Base-by-base conservation (phyloP, 2,113 vertebrate genomes). In the Festucalex cinctus region DNA sequence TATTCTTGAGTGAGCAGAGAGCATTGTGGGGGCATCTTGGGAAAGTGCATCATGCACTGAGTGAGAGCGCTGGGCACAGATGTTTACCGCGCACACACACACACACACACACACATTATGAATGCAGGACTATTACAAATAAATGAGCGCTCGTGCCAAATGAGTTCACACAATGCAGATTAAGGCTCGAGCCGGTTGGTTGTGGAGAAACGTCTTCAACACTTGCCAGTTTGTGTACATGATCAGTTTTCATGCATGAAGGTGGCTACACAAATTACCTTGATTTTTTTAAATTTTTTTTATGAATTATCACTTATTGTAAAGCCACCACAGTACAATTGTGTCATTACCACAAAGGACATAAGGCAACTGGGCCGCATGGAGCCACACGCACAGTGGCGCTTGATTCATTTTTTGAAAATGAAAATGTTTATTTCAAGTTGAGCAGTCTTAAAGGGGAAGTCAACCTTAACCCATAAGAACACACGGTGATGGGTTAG, bases 1-100 rank as follows among this genome's bases (percentile, higher is more conserved):
- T 67, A 85, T 75, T 82, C 80, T 77, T 76, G 83, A 90, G 78
- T 70, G 89, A 80, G 76, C 84, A 85, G 74, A 89, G 80, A 88
- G 88, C 84, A 69, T 82, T 85, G 84, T 39, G 60, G n/a, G 83
- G 76, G 58, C 78, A 73, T 83, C 71, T 79, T 71, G 69, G 78
- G 58, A 76, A 84, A 86, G 78, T 73, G 76, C 81, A 75, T 59
- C 64, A 77, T 79, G 80, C 57, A 28, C 13, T 71, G 66, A 77
- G 64, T 62, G 43, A 56, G 24, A 56, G 53, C 49, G 10, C 49
- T 7, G 36, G 51, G 73, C 80, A 68, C 69, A 61, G 59, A 61
- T 61, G 59, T 61, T 61, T 36, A 36, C 20, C 32, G 19, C 57
- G n/a, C 32, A 59, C 36, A 39, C 37, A 7, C 37, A 61, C n/a